Base-by-base conservation (phyloP, 2,113 vertebrate species). In the Nyctibius bracteatus region DNA sequence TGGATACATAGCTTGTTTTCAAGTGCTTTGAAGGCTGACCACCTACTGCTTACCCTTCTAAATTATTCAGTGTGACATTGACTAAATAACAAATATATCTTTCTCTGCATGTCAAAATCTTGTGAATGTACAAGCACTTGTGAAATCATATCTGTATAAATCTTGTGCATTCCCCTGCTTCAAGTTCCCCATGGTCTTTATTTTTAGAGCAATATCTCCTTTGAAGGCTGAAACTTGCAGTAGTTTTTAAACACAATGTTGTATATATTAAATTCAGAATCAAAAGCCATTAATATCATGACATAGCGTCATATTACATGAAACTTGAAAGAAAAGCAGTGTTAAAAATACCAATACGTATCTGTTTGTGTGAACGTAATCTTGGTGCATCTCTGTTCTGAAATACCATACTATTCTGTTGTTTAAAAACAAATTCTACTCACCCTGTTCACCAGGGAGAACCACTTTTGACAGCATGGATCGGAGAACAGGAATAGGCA, bases 381-480 rank as follows among this genome's bases (percentile, higher is more conserved):
- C 55, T 92, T 57, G 5, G 2, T 67, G 70, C 30, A 58, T 35
- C 37, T 67, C 54, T 83, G 33, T 71, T 92, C 41, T 71, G 74
- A 94, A 62, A 67, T 13, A 71, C 18, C 6, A 0, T 11, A 35
- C 61, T 52, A 30, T 27, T 83, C 47, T 58, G 12, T 27, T 86
- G 41, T 41, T 89, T 52, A 61, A 73, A 71, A 87, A 0, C 44
- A 93, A 92, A 58, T 85, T 70, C 35, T 49, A 96, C 98, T 99
- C 92, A 99, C 99, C 99, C 97, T 99, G 99, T 88, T 99, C 98
- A 47, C 98, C 94, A 65, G 98, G 49, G 63, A 97, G 98, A 97
- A 99, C 98, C 79, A 98, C 97, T 98, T 99, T 99, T 27, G 99
- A 99, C 97, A 99, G 97, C 98, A 99, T 99, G 82, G 99, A 98